phyloP scores from a whole-genome alignment of 2,797 vertebrate genomes.

The Pseudomugil gertrudae region DNA sequence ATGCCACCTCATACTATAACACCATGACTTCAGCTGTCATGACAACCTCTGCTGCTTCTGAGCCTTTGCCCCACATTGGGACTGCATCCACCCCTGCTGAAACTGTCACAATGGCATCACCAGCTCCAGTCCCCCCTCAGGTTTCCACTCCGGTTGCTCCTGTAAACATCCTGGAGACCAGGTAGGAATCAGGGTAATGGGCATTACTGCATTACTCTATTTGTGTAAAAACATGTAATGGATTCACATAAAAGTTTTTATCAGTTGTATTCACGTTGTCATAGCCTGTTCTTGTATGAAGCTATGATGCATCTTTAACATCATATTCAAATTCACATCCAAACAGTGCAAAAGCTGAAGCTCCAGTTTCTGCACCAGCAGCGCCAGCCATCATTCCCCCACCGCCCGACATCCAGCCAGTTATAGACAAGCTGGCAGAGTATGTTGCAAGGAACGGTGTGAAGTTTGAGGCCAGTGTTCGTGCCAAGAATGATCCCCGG shows the following conservation, averaged over 20 bases:
- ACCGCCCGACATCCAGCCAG: conserved; percentile 95
- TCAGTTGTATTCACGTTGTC: no score
- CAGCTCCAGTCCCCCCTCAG: conserved; percentile 28
- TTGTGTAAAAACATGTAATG: neutral
- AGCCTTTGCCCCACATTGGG: conserved; percentile 80
- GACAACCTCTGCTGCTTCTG: conserved; percentile 75
- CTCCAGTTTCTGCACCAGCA: conserved; percentile 59
- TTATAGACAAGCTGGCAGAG: conserved; percentile 97
- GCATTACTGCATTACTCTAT: neutral
- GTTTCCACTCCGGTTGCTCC: conserved; percentile 53
- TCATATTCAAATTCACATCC: conserved; percentile 1
- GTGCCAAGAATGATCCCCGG: conserved; percentile 96
- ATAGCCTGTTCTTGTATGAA: no score
- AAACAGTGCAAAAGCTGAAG: conserved; percentile 59
- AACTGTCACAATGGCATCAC: conserved; percentile 32
- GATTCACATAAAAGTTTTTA: neutral
- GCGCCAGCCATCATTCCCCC: conserved; percentile 92
- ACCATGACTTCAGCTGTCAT: conserved; percentile 82
- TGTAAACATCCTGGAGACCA: conserved; percentile 52
- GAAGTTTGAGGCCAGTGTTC: conserved; percentile 96
- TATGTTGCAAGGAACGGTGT: conserved; percentile 96
- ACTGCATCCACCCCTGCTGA: conserved; percentile 82
- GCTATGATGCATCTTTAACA: neutral
- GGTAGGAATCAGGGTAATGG: conserved; percentile 43
- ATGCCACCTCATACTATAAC: conserved; percentile 88